Evolutionary conservation across 2,113 vertebrate genomes (phyloP).

Genomic region (Xyrauchen texanus): DNA sequence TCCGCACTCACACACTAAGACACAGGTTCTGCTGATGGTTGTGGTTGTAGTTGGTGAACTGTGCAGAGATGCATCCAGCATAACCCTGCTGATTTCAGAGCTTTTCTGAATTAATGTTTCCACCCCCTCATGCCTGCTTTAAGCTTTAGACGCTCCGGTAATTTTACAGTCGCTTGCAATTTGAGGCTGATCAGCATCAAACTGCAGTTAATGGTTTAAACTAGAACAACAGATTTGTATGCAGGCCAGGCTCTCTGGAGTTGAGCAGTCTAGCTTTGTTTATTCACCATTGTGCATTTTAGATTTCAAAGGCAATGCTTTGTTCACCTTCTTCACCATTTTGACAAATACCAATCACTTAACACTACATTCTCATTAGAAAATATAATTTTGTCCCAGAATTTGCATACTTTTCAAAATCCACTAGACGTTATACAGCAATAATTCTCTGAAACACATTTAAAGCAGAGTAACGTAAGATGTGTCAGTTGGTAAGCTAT

Average conservation of each 20-base stretch:
- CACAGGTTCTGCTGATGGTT: conserved; percentile 15
- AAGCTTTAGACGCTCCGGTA: background rate
- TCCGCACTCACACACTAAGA: background rate
- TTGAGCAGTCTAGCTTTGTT: background rate
- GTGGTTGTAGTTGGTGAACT: conserved; percentile 30
- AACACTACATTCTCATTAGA: too few relatives aligned
- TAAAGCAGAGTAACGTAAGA: too few relatives aligned
- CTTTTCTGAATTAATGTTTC: conserved; percentile 22
- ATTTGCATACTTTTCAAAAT: too few relatives aligned
- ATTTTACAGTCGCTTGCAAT: conserved; percentile 26
- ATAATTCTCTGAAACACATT: too few relatives aligned
- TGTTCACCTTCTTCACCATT: background rate
- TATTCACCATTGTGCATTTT: background rate
- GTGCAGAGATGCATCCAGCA: conserved; percentile 23
- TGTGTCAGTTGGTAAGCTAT: too few relatives aligned
- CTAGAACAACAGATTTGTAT: conserved; percentile 2
- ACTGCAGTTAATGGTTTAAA: conserved; percentile 10
- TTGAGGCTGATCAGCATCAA: background rate
- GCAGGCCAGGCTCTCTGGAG: background rate
- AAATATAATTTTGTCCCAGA: too few relatives aligned
- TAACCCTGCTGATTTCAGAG: conserved; percentile 34
- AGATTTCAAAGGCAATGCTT: background rate
- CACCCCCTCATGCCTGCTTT: conserved; percentile 22
- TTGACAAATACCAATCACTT: background rate
- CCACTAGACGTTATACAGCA: too few relatives aligned